Evolutionary conservation across 2,888 invertebrate species (phyloP).

Genomic region (Limnephilus rhombicus): DNA sequence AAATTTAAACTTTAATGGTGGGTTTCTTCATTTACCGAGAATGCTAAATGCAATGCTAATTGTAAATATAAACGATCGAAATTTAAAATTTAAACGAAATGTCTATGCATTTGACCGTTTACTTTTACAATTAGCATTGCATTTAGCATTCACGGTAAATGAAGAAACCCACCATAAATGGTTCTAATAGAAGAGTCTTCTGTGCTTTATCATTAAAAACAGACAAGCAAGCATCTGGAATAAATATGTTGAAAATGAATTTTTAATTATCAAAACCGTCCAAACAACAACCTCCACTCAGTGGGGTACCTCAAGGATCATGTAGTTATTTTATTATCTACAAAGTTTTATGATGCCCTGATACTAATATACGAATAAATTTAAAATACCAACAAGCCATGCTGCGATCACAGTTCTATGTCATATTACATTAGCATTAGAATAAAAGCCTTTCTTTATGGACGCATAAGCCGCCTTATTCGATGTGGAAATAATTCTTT

Average conservation of each 20-base stretch:
- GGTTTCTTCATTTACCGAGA: too few relatives aligned
- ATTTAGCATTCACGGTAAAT: too few relatives aligned
- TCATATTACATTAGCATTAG: neutral
- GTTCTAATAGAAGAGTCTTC: too few relatives aligned
- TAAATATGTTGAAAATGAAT: neutral
- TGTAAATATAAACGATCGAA: too few relatives aligned
- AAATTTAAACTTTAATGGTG: too few relatives aligned
- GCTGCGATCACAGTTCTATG: constrained; percentile 27
- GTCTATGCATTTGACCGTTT: too few relatives aligned
- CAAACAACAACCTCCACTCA: neutral
- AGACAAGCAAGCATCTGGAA: neutral
- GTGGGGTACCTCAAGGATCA: neutral
- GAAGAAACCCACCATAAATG: too few relatives aligned
- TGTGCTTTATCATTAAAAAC: neutral
- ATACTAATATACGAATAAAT: neutral
- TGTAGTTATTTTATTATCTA: constrained; percentile 15
- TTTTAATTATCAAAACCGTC: neutral
- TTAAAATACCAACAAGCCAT: neutral
- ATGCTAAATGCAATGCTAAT: too few relatives aligned
- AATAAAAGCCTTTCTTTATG: neutral
- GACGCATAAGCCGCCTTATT: neutral
- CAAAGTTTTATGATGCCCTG: neutral
- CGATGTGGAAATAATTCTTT: neutral
- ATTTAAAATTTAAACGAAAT: too few relatives aligned
- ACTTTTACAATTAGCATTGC: too few relatives aligned